Evolutionary conservation across 2,113 vertebrate genomes (phyloP), one percentile per base, ranked within the genome.

Genomic region (Chloebia gouldiae): DNA sequence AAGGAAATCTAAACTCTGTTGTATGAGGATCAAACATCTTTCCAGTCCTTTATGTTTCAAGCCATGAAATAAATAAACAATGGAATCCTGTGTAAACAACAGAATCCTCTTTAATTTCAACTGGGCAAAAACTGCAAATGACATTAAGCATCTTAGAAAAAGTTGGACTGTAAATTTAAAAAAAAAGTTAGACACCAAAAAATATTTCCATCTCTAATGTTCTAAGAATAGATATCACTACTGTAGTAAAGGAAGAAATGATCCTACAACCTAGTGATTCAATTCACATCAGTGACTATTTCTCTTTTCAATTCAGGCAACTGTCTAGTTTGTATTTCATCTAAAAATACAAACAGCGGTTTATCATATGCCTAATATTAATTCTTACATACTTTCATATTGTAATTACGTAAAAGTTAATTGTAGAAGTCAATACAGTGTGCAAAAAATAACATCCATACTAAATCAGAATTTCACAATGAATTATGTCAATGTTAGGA

Each of bases 401-500:
- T 95, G 92, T 64, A 87, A 81, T 88, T 86, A 94, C 91, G 71
- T 80, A 86, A 95, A 86, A 86, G 57, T 59, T 78, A 88, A 95
- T 90, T 90, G 60, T 56, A 83, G 75, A 90, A 86, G 54, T 94
- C 81, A 85, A 60, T 81, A 40, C 95, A 95, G 92, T 80, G 65
- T 95, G 88, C 75, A 96, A 96, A 95, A 95, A 93, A 72, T 61
- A 97, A 96, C 65, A 95, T 91, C 81, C 76, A 90, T 88, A 88
- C 54, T 92, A 96, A 97, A 97, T 93, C 63, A 84, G 95, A 96
- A 92, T 84, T 92, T 87, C 40, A 45, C 75, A 89, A 92, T 75
- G 10, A 89, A 51, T 88, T 60, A 95, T 89, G 51, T 92, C 96
- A 95, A 81, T 83, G 51, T 96, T 97, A 92, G n/a, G 75, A 92